A percentile compares a stretch with the other conserved stretches of the same genome.
Conservation (phyloP, 2,797 vertebrate genomes). For the Tenualosa thibaudeaui region DNA sequence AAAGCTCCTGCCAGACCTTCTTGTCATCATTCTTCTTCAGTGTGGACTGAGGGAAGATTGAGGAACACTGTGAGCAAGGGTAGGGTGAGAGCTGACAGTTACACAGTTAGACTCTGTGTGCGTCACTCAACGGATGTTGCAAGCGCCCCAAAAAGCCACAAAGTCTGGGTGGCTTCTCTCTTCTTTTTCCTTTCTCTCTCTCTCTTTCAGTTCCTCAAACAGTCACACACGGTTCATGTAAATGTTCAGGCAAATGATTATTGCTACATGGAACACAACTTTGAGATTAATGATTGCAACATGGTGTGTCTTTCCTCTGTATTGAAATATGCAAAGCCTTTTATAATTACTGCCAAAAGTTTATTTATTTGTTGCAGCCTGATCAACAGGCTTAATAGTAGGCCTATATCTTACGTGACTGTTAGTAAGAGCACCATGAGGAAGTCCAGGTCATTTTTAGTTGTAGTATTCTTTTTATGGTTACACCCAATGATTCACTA, state of each 20-base stretch:
- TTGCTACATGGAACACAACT: too few species aligned
- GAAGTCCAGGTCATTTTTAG: not conserved
- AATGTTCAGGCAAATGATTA: too few species aligned
- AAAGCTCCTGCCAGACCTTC: not conserved
- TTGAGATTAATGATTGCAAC: not conserved
- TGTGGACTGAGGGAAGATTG: not conserved
- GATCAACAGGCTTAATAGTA: not conserved
- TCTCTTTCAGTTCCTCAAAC: not conserved
- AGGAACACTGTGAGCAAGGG: not conserved
- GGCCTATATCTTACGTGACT: not conserved
- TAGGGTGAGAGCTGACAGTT: not conserved
- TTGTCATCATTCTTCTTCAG: conserved; percentile 3
- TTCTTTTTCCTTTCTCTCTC: not conserved
- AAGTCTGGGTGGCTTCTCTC: not conserved
- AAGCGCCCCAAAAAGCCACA: not conserved
- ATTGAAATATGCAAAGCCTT: too few species aligned
- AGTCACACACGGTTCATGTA: too few species aligned
- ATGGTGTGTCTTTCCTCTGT: not conserved
- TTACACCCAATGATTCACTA: conserved; percentile 18
- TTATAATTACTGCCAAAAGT: not conserved
- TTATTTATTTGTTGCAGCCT: not conserved
- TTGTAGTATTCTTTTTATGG: not conserved
- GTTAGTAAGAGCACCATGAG: not conserved
- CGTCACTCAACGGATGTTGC: conserved; percentile 2
- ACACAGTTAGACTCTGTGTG: not conserved